phyloP scores from a whole-genome alignment of 2,113 vertebrate species.

The Xenopus laevis region DNA sequence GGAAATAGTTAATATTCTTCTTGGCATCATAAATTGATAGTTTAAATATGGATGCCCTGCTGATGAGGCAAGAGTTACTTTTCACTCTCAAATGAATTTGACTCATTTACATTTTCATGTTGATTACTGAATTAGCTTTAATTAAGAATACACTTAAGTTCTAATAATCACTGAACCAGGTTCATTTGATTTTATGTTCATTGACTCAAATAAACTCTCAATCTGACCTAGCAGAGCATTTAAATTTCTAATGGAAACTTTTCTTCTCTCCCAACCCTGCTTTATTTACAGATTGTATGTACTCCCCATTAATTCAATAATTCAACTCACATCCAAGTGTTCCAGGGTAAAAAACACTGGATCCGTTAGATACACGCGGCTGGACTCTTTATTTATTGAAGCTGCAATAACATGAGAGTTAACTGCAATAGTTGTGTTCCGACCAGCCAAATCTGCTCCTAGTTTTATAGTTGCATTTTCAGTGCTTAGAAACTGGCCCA shows the following conservation, averaged over 20 bases:
- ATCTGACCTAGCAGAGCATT: conserved; percentile 79
- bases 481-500: conserved; percentile 92
- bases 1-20: too few relatives aligned
- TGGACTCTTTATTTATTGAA: conserved; percentile 98
- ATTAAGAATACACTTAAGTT: conserved; percentile 97
- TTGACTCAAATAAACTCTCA: conserved; percentile 85
- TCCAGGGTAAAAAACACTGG: conserved; percentile 94
- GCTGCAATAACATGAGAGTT: conserved; percentile 95
- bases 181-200: conserved; percentile 95
- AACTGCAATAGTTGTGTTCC: conserved; percentile 87
- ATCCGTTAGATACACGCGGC: conserved; percentile 92
- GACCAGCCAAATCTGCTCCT: conserved; percentile 74
- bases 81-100: conserved; percentile 85
- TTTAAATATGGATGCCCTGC: conserved; percentile 65
- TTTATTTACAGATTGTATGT: conserved; percentile 65
- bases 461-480: conserved; percentile 94
- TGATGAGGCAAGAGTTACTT: conserved; percentile 91
- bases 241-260: conserved; percentile 80
- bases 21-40: conserved; percentile 19
- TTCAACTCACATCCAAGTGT: conserved; percentile 90
- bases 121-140: conserved; percentile 97
- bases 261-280: conserved; percentile 40
- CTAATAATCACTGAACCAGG: conserved; percentile 84
- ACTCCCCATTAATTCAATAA: conserved; percentile 59
- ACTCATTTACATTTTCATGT: conserved; percentile 94